Base-by-base conservation (phyloP, 2,113 vertebrate genomes). In the Rhadina sibilatrix region DNA sequence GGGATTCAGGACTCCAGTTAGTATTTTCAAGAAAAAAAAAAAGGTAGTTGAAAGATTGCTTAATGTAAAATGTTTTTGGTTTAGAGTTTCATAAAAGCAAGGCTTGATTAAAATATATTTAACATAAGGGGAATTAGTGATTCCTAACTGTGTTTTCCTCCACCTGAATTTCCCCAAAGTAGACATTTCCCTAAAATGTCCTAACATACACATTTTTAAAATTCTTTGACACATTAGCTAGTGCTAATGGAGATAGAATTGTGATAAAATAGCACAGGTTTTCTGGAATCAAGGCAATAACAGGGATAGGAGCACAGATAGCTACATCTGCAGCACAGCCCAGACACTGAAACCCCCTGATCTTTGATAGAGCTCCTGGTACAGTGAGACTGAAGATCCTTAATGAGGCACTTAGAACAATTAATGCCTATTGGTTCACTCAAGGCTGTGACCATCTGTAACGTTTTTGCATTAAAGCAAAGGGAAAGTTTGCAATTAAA, bases 401-500 rank as follows among this genome's bases (percentile, higher is more conserved):
- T 81, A 23, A 28, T 52, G 40, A 81, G 30, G 35, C 40, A 50
- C 27, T 56, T 10, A 50, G 23, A 40, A 27, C 11, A 63, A 35
- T 46, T 49, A 68, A 47, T 44, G 10, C 10, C 24, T 31, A 2
- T 40, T 40, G 13, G 35, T n/a, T 69, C 49, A 38, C n/a, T 60
- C 30, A 25, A 66, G 59, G 17, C n/a, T 46, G 37, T 52, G 31
- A 38, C 24, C 25, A 33, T 38, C 56, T 81, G 53, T 61, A 65
- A 7, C 0, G 0, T 57, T 60, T 68, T 30, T 65, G 11, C 12
- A 23, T 70, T 52, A 65, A 78, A 57, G 14, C 0, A 0, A 74
- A 75, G 6, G 30, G 15, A 84, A 77, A 11, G 30, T 24, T 83
- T 68, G 63, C 70, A 68, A 46, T 46, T 59, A 23, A 79, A 70